Conservation (phyloP, 2,113 vertebrate species). For the Alosa alosa region DNA sequence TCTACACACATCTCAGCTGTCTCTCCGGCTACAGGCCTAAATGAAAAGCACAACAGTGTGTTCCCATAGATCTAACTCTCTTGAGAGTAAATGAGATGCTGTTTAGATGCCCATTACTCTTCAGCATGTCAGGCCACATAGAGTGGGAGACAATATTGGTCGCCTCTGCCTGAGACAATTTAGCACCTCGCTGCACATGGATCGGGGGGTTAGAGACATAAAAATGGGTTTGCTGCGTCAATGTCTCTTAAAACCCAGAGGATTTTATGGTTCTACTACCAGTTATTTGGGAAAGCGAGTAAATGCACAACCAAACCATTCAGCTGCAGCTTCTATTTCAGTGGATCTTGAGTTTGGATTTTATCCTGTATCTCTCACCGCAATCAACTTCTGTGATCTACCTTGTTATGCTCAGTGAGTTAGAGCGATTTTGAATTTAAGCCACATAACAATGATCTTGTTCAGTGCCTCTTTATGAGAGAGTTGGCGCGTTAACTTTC, state of each 20-base stretch:
- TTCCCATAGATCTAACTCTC: not conserved
- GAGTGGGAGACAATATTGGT: conserved; percentile 23
- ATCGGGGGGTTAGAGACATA: not conserved
- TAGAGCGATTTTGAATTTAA: not conserved
- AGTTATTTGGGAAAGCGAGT: not conserved
- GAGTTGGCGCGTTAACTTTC: not conserved
- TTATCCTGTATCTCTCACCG: not conserved
- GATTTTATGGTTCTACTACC: not conserved
- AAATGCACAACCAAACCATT: not conserved
- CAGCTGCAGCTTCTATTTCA: not conserved
- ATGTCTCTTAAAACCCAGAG: conserved; percentile 37
- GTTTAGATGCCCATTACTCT: conserved; percentile 44
- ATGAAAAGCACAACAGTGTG: not conserved
- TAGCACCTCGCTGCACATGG: conserved; percentile 40
- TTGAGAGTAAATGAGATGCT: conserved; percentile 51
- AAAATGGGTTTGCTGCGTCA: conserved; percentile 33
- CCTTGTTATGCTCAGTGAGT: not conserved
- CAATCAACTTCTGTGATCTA: not conserved
- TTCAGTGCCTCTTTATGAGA: not conserved
- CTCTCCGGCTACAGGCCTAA: no score
- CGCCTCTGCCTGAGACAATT: conserved; percentile 26
- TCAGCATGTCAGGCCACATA: conserved; percentile 17
- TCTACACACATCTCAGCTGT: not conserved
- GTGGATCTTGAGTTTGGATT: not conserved
- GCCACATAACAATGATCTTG: not conserved